A percentile compares a stretch with the other conserved stretches of the same genome.
These are phyloP conservation scores for Pristionchus arcanus DNA, from an alignment of 2,888 invertebrate species.

Conservation along the genomic window DNA sequence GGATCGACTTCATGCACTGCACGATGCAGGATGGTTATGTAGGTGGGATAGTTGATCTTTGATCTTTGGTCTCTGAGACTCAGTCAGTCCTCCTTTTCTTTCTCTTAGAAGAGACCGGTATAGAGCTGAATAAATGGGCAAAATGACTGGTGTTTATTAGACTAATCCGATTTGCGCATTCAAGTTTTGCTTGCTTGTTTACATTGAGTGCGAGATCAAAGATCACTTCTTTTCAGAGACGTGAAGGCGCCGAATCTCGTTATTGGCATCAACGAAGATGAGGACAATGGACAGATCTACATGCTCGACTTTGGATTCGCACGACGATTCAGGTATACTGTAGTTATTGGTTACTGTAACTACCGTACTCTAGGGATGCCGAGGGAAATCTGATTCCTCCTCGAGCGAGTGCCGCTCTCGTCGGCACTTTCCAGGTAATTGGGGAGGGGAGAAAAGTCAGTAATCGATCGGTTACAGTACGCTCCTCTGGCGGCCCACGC, in stretches of 20 bases:
- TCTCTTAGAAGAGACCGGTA: too few species aligned
- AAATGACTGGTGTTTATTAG: too few species aligned
- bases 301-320: constrained; percentile 75
- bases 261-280: constrained; percentile 67
- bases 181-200: background rate
- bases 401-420: constrained; percentile 68
- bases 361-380: constrained; percentile 62
- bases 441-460: background rate
- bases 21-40: constrained; percentile 68
- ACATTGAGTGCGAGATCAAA: background rate
- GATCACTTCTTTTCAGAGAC: constrained; percentile 59
- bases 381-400: constrained; percentile 70
- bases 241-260: constrained; percentile 74
- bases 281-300: constrained; percentile 65
- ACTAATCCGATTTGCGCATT: too few species aligned
- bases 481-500: constrained; percentile 69
- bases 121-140: too few species aligned
- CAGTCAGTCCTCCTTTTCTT: too few species aligned
- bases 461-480: constrained; percentile 57
- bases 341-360: background rate
- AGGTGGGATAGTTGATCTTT: constrained; percentile 45
- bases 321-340: constrained; percentile 60
- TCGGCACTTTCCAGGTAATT: constrained; percentile 71
- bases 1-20: constrained; percentile 67
- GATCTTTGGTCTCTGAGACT: too few species aligned